Percentiles rank a stretch among this genome's conserved stretches.
Evolutionary conservation across 2,888 invertebrate genomes (phyloP).

Genomic region (Tachystola acroxantha): DNA sequence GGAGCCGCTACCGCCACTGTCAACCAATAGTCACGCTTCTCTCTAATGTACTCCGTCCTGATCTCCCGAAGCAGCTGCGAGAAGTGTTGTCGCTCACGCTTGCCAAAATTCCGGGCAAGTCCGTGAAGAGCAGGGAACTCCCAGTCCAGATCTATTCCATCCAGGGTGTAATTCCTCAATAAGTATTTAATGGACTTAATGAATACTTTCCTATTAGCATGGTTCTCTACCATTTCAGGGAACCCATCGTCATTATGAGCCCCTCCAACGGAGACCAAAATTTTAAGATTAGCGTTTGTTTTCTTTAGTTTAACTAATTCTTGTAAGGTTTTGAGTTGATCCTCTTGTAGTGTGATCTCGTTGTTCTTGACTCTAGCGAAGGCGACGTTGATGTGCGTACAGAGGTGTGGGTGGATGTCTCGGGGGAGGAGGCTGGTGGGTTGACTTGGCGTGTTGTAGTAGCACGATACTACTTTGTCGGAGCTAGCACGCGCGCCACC

Average conservation of each 20-base stretch:
- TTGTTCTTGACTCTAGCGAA: slow-evolving; percentile 82
- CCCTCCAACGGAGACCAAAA: slow-evolving; percentile 88
- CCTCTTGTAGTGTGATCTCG: slow-evolving; percentile 72
- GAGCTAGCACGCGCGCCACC: neutral
- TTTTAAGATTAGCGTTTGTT: slow-evolving; percentile 81
- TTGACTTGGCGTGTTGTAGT: slow-evolving; percentile 75
- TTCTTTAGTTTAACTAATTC: slow-evolving; percentile 75
- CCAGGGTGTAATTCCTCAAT: slow-evolving; percentile 75
- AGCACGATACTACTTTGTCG: slow-evolving; percentile 77
- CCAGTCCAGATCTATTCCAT: slow-evolving; percentile 90
- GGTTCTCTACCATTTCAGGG: slow-evolving; percentile 84
- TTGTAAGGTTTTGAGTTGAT: slow-evolving; percentile 47
- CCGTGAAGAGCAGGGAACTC: slow-evolving; percentile 86
- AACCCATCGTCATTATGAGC: slow-evolving; percentile 80
- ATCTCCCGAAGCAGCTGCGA: slow-evolving; percentile 86
- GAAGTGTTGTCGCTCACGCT: slow-evolving; percentile 84
- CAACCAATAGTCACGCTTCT: slow-evolving; percentile 79
- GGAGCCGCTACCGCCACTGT: slow-evolving; percentile 90
- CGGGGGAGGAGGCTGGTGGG: slow-evolving; percentile 60
- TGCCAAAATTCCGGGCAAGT: slow-evolving; percentile 7
- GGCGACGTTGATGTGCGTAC: slow-evolving; percentile 90
- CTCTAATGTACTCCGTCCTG: slow-evolving; percentile 80
- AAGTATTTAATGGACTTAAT: slow-evolving; percentile 74
- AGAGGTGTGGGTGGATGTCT: slow-evolving; percentile 83
- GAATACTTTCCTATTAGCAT: slow-evolving; percentile 82